Evolutionary conservation across 2,888 invertebrate genomes (phyloP), one percentile per base, ranked within the genome.

Genomic region (Antheraea yamamai): DNA sequence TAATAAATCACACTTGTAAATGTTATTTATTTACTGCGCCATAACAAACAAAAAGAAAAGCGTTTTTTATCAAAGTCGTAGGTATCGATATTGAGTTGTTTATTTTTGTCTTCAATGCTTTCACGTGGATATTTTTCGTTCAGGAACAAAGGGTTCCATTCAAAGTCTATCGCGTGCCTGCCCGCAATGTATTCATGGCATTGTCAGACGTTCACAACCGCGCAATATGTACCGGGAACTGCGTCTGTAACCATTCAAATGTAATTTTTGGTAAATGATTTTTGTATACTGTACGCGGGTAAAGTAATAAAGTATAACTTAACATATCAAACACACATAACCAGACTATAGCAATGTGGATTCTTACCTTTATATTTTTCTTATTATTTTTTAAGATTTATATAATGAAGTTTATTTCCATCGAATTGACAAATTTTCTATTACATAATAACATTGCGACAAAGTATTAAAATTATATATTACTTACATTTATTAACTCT

Each of bases 191-290:
- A 90, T 89, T 87, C 89, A 87, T 88, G 89, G 85, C 81, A 85
- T 89, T 91, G 91, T 92, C 93, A 91, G 89, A 81, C 83, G 84
- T 82, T 85, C 82, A 78, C 83, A 84, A 92, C 93, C 93, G 86
- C 93, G 92, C 85, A 87, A 87, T 89, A 87, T 84, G 88, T 86
- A 82, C 82, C 82, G 80, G 79, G 78, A 81, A 79, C 81, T 79
- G 77, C 81, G 81, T 78, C 82, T 78, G 81, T 82, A 78, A 82
- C 80, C 81, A 85, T 82, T 80, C 81, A 78, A 79, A 81, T 80
- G 77, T 84, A 81, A 79, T 81, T 84, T 87, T 83, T 83, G 10
- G 70, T 39, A 70, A 70, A 70, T 70, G 20, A 39, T 70, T 70
- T 39, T 70, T 70, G 70, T 39, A 30, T 39, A 23, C 70, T 39